Percentiles rank a stretch among this genome's conserved stretches.
Evolutionary conservation across 2,113 vertebrate genomes (phyloP).

Genomic region (Nanorana parkeri): DNA sequence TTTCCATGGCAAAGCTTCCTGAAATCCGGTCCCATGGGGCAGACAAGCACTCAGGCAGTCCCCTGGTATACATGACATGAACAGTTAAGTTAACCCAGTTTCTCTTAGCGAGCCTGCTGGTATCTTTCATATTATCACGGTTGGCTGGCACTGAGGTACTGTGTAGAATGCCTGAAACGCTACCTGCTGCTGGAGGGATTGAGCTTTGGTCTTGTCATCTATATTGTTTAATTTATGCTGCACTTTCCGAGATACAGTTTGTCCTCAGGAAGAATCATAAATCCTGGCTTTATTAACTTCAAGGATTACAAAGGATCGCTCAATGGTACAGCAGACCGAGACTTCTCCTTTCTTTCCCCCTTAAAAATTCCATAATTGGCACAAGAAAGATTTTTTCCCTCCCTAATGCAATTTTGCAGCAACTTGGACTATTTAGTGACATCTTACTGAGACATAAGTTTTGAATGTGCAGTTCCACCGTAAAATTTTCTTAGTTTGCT

Average conservation of each 20-base stretch:
- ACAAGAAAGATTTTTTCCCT: background rate
- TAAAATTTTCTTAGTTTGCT: too few species aligned
- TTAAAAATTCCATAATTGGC: background rate
- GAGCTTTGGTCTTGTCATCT: slow-evolving; percentile 38
- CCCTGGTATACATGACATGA: slow-evolving; percentile 36
- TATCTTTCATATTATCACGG: slow-evolving; percentile 26
- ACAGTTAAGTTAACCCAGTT: slow-evolving; percentile 51
- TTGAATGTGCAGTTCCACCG: too few species aligned
- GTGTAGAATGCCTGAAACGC: slow-evolving; percentile 12
- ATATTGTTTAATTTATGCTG: slow-evolving; percentile 52
- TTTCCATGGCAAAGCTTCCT: slow-evolving; percentile 34
- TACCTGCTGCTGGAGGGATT: slow-evolving; percentile 42
- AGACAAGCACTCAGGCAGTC: slow-evolving; percentile 49
- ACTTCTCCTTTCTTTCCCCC: background rate
- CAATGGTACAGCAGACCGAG: background rate
- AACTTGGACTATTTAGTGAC: too few species aligned
- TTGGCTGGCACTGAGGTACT: slow-evolving; percentile 30
- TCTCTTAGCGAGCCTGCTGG: slow-evolving; percentile 38
- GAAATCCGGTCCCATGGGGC: slow-evolving; percentile 26
- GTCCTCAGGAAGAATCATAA: slow-evolving; percentile 42
- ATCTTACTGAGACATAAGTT: too few species aligned
- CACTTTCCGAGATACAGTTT: slow-evolving; percentile 37
- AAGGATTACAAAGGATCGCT: background rate
- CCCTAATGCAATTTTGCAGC: too few species aligned
- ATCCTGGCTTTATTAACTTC: background rate